These are phyloP conservation scores for Timandra comae DNA, from an alignment of 2,888 invertebrate species.

Conservation along the genomic window DNA sequence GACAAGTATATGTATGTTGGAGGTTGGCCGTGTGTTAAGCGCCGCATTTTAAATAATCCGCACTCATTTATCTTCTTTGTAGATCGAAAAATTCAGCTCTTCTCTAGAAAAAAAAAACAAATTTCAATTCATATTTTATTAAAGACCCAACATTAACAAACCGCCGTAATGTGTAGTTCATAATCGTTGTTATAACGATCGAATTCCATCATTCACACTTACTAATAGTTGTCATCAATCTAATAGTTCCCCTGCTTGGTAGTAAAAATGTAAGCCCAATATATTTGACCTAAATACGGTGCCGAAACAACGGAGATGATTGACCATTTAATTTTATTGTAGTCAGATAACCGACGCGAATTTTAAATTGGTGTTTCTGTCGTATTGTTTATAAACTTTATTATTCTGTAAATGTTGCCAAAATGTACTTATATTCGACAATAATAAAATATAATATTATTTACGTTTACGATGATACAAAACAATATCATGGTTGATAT, in stretches of 20 bases:
- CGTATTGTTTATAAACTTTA: too few species aligned
- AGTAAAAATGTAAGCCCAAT: conserved; percentile 47
- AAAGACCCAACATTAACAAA: too few species aligned
- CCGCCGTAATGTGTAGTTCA: too few species aligned
- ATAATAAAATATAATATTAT: not conserved
- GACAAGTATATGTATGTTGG: conserved; percentile 14
- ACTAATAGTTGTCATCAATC: conserved; percentile 4
- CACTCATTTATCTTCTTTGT: conserved; percentile 2
- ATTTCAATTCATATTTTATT: too few species aligned
- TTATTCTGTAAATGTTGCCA: conserved; percentile 1
- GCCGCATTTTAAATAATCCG: conserved; percentile 5
- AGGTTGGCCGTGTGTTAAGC: conserved; percentile 6
- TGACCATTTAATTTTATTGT: conserved; percentile 55
- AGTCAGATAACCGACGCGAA: conserved; percentile 52
- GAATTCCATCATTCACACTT: conserved; percentile 1
- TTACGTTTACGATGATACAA: not conserved
- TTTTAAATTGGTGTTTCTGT: conserved; percentile 27
- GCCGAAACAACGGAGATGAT: conserved; percentile 49
- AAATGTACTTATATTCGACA: too few species aligned
- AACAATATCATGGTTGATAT: not conserved
- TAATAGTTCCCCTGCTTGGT: conserved; percentile 23
- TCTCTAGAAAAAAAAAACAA: conserved; percentile 2
- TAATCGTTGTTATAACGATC: too few species aligned
- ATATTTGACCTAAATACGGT: conserved; percentile 55
- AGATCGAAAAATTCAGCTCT: not conserved